phyloP scores from a whole-genome alignment of 2,888 invertebrate species.

The Acrobasis suavella region DNA sequence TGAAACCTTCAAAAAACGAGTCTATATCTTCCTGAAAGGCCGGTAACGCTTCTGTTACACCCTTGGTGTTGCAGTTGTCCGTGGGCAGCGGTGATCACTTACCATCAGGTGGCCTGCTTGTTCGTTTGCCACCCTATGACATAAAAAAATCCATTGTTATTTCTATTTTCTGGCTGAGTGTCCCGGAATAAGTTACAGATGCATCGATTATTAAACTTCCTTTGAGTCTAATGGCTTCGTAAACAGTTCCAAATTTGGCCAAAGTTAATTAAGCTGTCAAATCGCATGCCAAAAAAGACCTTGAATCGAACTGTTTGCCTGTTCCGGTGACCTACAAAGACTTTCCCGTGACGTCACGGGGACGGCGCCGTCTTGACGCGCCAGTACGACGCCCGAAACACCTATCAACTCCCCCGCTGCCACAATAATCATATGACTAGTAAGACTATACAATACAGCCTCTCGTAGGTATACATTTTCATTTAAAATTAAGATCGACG shows the following conservation, averaged over 20 bases:
- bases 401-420: slow-evolving; percentile 22
- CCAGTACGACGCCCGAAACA: slow-evolving; percentile 39
- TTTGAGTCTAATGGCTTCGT: slow-evolving; percentile 28
- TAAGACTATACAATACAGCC: slow-evolving; percentile 6
- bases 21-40: too few relatives aligned
- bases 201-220: neutral
- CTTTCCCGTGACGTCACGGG: slow-evolving; percentile 60
- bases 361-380: slow-evolving; percentile 52
- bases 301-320: slow-evolving; percentile 52
- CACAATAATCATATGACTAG: slow-evolving; percentile 24
- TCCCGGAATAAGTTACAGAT: too few relatives aligned
- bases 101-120: too few relatives aligned
- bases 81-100: too few relatives aligned
- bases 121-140: too few relatives aligned
- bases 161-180: too few relatives aligned
- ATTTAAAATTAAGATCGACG: too few relatives aligned
- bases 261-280: slow-evolving; percentile 23
- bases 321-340: slow-evolving; percentile 56
- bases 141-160: too few relatives aligned
- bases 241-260: slow-evolving; percentile 13
- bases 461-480: neutral
- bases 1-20: too few relatives aligned
- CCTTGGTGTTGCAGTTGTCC: too few relatives aligned
- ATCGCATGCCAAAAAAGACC: slow-evolving; percentile 39
- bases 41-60: too few relatives aligned